phyloP scores from a whole-genome alignment of 2,888 invertebrate species.

The Caprella mutica region DNA sequence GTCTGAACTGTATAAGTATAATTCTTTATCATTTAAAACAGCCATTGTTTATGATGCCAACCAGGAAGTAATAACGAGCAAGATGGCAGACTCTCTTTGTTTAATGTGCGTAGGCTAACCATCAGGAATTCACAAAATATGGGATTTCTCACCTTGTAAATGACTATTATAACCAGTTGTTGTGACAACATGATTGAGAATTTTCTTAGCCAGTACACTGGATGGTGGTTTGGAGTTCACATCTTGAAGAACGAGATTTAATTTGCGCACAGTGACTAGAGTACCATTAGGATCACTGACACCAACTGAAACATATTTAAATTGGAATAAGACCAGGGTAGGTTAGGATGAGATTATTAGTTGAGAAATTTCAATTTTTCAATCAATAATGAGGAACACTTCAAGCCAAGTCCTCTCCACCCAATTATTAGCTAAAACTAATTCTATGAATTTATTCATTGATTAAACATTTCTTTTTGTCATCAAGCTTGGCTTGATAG shows the following conservation, averaged over 20 bases:
- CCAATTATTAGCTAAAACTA: background rate
- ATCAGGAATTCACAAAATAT: background rate
- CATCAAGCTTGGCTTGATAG: no score
- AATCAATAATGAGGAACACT: background rate
- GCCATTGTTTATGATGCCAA: background rate
- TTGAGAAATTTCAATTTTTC: no score
- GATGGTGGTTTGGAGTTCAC: slow-evolving; percentile 69
- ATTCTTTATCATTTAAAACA: background rate
- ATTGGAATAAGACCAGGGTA: no score
- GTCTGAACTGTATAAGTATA: no score
- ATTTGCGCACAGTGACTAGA: slow-evolving; percentile 57
- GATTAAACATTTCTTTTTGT: no score
- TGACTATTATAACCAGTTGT: slow-evolving; percentile 37
- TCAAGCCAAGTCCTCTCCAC: background rate
- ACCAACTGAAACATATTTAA: slow-evolving; percentile 50
- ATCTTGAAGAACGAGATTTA: slow-evolving; percentile 68
- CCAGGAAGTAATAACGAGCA: background rate
- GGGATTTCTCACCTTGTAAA: background rate
- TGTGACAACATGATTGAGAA: slow-evolving; percentile 70
- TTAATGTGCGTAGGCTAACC: background rate
- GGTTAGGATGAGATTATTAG: no score
- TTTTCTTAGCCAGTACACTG: slow-evolving; percentile 66
- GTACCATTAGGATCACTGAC: slow-evolving; percentile 72
- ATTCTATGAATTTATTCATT: background rate
- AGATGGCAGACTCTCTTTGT: no score